Base-by-base conservation (phyloP, 2,888 invertebrate genomes). In the Dioctria linearis region DNA sequence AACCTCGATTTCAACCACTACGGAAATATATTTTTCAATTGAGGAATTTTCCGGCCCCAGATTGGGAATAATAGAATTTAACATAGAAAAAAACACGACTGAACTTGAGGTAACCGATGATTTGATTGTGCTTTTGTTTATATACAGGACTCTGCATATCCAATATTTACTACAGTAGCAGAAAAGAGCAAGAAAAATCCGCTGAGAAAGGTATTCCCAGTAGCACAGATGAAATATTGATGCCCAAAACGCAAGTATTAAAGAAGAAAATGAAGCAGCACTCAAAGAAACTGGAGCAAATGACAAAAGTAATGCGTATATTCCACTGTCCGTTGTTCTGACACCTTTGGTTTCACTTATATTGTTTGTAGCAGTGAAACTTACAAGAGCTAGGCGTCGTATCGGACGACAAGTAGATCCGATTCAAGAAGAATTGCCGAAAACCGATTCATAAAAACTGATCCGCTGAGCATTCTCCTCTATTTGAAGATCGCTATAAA, bases 391-490 rank as follows among this genome's bases (percentile, higher is more conserved):
- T 57, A 90, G 92, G 82, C 90, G 92, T 65, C 92, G 91, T 84
- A 92, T 91, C 86, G 90, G 91, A 85, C 90, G 90, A 84, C 51
- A 43, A 37, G 46, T 8, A 54, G 92, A 91, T 83, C 91, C 92
- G 2, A 93, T 93, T 93, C 84, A 93, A 93, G 85, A 92, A 93
- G 42, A 87, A 93, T 76, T 86, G 93, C 76, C 93, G 93, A 46
- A 92, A 92, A 86, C 92, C 92, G n/a, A 88, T 91, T 42, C 87
- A 89, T 73, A 91, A 91, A 84, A 93, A 92, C 86, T 90, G 92
- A 0, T 92, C 91, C 83, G 91, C 92, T 46, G 95, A 95, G 88
- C 92, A 92, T 84, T 91, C 92, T 81, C 92, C 94, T 9, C 90
- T 95, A 5, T 93, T 95, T 73, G 92, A 89, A 11, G 90, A 90